Percentiles rank a stretch among this genome's conserved stretches.
Conservation (phyloP, 2,888 invertebrate species). For the Ommatoiulus sabulosus region DNA sequence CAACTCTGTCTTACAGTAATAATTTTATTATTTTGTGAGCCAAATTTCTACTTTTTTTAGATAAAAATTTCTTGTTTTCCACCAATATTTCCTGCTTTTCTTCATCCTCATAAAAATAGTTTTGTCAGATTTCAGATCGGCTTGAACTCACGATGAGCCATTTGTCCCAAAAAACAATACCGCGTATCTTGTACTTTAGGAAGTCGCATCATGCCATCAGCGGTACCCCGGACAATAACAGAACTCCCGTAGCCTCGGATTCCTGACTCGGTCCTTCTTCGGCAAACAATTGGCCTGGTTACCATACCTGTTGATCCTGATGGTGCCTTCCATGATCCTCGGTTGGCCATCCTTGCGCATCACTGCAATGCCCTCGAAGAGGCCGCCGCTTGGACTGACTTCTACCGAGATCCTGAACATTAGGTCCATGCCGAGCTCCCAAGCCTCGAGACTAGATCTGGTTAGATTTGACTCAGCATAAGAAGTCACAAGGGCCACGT, state of each 20-base stretch:
- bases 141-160: too few relatives aligned
- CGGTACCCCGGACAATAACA: background rate
- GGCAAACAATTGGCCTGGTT: conserved; percentile 66
- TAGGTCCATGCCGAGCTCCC: background rate
- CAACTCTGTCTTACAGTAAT: too few relatives aligned
- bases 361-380: conserved; percentile 85
- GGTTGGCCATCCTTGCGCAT: conserved; percentile 65
- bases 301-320: conserved; percentile 68
- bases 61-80: too few relatives aligned
- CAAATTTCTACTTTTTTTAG: too few relatives aligned
- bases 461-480: conserved; percentile 68
- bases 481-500: conserved; percentile 70
- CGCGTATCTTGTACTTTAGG: background rate
- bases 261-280: background rate
- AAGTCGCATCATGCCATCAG: background rate
- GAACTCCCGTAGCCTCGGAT: background rate
- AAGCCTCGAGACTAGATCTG: background rate
- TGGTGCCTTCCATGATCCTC: conserved; percentile 75
- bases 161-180: too few relatives aligned
- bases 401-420: conserved; percentile 71
- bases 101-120: too few relatives aligned
- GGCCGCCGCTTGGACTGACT: conserved; percentile 77
- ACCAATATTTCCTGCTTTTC: too few relatives aligned
- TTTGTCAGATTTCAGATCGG: too few relatives aligned
- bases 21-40: too few relatives aligned